Percentiles rank a stretch among this genome's conserved stretches.
Conservation (phyloP, 2,113 vertebrate genomes). For the Serinus canaria region DNA sequence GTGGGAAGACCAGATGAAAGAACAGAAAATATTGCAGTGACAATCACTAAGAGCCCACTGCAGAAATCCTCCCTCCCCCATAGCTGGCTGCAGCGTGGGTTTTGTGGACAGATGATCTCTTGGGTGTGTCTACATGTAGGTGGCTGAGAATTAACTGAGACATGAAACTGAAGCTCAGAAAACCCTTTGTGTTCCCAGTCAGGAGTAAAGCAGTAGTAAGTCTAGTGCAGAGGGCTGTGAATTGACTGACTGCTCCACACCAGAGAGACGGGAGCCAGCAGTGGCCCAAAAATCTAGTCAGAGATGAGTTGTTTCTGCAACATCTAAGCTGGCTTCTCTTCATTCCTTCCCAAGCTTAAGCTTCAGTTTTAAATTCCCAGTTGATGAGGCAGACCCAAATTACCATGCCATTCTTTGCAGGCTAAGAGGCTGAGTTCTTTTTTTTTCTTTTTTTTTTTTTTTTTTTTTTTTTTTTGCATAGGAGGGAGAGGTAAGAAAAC, state of each 20-base stretch:
- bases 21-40: neutral
- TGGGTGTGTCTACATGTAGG: neutral
- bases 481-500: neutral
- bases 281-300: neutral
- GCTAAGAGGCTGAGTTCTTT: neutral
- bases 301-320: neutral
- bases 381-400: conserved; percentile 12
- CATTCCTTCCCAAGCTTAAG: neutral
- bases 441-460: neutral
- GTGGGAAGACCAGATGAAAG: neutral
- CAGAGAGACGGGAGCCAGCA: neutral
- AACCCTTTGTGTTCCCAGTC: neutral
- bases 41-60: neutral
- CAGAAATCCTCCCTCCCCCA: neutral
- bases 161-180: neutral
- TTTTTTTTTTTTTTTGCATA: neutral
- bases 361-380: neutral
- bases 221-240: neutral
- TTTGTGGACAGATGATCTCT: neutral
- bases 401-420: neutral
- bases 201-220: neutral
- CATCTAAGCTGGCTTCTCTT: neutral
- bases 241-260: neutral
- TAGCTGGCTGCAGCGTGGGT: neutral
- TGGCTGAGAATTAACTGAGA: neutral